Base-by-base conservation (phyloP, 2,797 vertebrate genomes). In the Alca torda region DNA sequence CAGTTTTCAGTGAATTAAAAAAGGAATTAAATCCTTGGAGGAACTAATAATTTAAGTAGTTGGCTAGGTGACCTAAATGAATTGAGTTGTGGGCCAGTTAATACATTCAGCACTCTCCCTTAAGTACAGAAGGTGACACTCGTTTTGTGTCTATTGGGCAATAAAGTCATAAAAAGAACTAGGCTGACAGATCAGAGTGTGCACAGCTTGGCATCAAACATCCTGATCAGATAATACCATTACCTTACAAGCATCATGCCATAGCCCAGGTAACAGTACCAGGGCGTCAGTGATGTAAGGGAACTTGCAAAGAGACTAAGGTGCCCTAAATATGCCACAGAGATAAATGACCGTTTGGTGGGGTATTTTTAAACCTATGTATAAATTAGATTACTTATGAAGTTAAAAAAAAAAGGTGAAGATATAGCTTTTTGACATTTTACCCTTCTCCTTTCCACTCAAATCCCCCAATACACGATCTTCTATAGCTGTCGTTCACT, bases 241-340 rank as follows among this genome's bases (percentile, higher is more conserved):
- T 69, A 33, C n/a, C 75, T 81, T 65, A 64, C 21, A 68, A 89
- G 16, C 50, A 83, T 13, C 0, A 0, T 33, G 25, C 0, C 0
- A 67, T 12, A 87, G 35, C 37, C 50, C 21, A 51, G 41, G 39
- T 57, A 80, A 86, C 31, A 60, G 21, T 33, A 21, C 24, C 51
- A 83, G 43, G n/a, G 31, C 20, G 4, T 2, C 14, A 50, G 69
- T 41, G 18, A 24, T 50, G 19, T 33, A 45, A 73, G 16, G 7
- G 30, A 67, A 64, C 16, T 50, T 72, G 25, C 21, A 95, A 83
- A 61, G 16, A 70, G 25, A 80, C 30, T 48, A 87, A 64, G 8
- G 21, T 69, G 41, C 8, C 18, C 23, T 76, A 35, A 69, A 79
- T 17, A 83, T 1, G 6, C 16, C 53, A 41, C 0, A 4, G 45